Base-by-base conservation (phyloP, 2,113 vertebrate species). In the Telmatochromis brachygnathus region DNA sequence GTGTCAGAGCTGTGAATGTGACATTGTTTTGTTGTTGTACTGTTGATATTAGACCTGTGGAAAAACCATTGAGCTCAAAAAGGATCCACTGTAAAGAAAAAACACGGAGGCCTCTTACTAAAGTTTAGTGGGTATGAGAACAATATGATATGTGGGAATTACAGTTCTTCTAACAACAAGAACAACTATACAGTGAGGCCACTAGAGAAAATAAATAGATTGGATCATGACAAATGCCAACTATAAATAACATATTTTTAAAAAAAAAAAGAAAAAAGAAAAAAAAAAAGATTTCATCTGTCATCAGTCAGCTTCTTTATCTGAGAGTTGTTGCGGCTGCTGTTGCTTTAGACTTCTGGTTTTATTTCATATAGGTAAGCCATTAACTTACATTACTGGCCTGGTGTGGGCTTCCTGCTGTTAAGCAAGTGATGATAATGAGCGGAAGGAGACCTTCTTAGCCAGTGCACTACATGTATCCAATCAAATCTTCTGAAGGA, bases 401-500 rank as follows among this genome's bases (percentile, higher is more conserved):
- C 17, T 33, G 58, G 70, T 49, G 70, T 49, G 70, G 26, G 82
- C 84, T 89, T 68, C 12, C 45, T 85, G 91, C 75, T 88, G 65
- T 47, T 53, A 84, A 60, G 26, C 39, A 84, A 83, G 45, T 65
- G 83, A 47, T 12, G 9, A 54, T 15, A 90, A 79, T 13, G 17
- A 84, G n/a, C 42, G 65, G 60, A 54, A 85, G 65, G 45, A 56
- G 51, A 79, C 37, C 39, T 79, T 23, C 45, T 28, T 55, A 45
- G 33, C 17, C 45, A 79, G 19, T 45, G 10, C 58, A 79, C 42
- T 62, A 86, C 65, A 70, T 91, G 54, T 28, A 82, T 80, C 53
- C 85, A 79, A 65, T 93, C 68, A 35, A 82, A 28, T 81, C 54
- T 87, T 55, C 86, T 58, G 82, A 75, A 91, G 49, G 49, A 87